phyloP scores from a whole-genome alignment of 2,113 vertebrate species.

The Falco punctatus region DNA sequence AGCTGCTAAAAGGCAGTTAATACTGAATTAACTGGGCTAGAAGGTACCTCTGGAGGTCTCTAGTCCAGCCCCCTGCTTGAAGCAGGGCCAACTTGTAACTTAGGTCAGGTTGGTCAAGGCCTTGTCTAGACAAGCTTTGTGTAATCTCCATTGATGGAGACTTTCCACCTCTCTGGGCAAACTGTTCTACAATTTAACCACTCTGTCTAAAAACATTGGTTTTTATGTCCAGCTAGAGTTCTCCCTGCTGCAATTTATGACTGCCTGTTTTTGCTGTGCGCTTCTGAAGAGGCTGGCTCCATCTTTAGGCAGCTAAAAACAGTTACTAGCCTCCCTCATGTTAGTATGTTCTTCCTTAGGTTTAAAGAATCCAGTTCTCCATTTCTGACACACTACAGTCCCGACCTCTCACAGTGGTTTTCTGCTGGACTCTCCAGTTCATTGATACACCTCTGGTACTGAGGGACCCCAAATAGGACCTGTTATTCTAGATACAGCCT shows the following conservation, averaged over 20 bases:
- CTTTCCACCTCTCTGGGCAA: background rate
- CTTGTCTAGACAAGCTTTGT: background rate
- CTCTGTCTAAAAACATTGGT: background rate
- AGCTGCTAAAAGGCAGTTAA: background rate
- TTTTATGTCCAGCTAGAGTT: background rate
- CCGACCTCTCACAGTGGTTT: background rate
- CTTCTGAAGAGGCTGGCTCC: background rate
- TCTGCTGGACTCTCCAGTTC: background rate
- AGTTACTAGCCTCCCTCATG: background rate
- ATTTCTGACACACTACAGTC: rapidly evolving
- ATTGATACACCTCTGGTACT: background rate
- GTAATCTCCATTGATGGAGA: background rate
- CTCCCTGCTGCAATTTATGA: background rate
- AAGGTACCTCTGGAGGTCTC: background rate
- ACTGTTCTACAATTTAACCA: background rate
- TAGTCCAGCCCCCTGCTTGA: background rate
- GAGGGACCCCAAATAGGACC: background rate
- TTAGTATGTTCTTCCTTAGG: background rate
- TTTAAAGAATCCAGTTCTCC: background rate
- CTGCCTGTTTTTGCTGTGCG: background rate
- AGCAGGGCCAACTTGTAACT: background rate
- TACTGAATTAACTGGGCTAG: background rate
- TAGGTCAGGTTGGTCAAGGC: background rate
- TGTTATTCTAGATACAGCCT: background rate
- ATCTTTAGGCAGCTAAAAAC: background rate